These are phyloP conservation scores for Chrysotoxum bicinctum DNA, from an alignment of 2,888 invertebrate genomes.

Conservation along the genomic window DNA sequence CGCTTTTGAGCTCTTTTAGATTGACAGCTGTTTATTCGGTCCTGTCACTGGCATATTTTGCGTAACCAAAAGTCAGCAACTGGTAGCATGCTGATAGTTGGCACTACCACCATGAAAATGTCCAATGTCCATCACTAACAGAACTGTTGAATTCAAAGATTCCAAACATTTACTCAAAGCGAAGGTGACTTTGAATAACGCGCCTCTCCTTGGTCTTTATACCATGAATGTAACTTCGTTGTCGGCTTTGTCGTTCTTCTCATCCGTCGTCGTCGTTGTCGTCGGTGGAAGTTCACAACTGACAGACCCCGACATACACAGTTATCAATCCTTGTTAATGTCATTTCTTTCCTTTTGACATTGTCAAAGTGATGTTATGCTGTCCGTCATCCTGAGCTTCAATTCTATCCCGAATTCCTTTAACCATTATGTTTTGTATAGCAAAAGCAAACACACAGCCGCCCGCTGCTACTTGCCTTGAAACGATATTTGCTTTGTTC, in stretches of 20 bases:
- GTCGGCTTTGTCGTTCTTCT: conserved; percentile 16
- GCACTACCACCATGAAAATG: conserved; percentile 24
- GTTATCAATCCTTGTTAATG: conserved; percentile 69
- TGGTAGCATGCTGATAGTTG: conserved; percentile 30
- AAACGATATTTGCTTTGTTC: neutral
- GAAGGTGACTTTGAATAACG: conserved; percentile 43
- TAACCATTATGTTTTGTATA: conserved; percentile 25
- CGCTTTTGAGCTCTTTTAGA: conserved; percentile 49
- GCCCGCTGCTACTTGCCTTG: conserved; percentile 55
- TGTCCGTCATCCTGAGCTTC: conserved; percentile 62
- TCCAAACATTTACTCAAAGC: conserved; percentile 44
- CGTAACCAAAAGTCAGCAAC: conserved; percentile 61
- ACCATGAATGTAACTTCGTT: neutral
- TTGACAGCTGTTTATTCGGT: conserved; percentile 74
- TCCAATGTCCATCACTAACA: neutral
- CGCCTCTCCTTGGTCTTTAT: neutral
- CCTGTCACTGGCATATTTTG: conserved; percentile 72
- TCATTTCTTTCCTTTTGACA: conserved; percentile 67
- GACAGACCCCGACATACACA: conserved; percentile 50
- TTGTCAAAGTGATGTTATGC: conserved; percentile 70
- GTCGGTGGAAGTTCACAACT: conserved; percentile 40
- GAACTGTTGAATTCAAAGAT: conserved; percentile 40
- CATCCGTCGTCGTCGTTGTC: conserved; percentile 13
- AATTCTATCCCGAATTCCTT: conserved; percentile 55
- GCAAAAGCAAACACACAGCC: conserved; percentile 11